Evolutionary conservation across 2,113 vertebrate genomes (phyloP), one percentile per base, ranked within the genome.

Genomic region (Columba janthina): DNA sequence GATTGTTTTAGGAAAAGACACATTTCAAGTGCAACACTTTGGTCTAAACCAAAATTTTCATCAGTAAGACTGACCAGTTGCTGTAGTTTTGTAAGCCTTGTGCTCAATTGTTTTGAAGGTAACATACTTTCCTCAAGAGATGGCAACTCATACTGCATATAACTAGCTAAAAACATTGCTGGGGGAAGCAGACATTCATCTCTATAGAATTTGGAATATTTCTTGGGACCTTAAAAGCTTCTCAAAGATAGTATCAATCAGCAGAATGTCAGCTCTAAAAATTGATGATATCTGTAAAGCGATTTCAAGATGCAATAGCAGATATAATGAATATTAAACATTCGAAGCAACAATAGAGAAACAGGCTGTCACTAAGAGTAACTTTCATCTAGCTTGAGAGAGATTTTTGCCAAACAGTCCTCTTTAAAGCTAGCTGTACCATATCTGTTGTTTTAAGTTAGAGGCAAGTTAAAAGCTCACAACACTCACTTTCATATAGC

Each of bases 401-500:
- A 0, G 0, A 29, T 82, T 81, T 73, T 78, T 77, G 29, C 50
- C 31, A 56, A 90, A 57, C 16, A 69, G 21, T 38, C 21, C 38
- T 88, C 46, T 51, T 76, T 57, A 71, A 93, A 66, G 26, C 25
- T 51, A 26, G 56, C 7, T 58, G 19, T 34, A 74, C 17, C 12
- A 7, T 32, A 32, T 19, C 15, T 40, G 32, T 40, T 65, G 7
- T n/a, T 87, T 83, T n/a, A 85, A 96, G 34, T 22, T 51, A 81
- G 77, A 91, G 74, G 50, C 16, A 88, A 92, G 36, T 70, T 71
- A 82, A 71, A 90, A 75, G 51, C 13, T 46, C 61, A 29, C 31
- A 86, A 51, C 21, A 71, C 97, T 97, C 75, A 99, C 99, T 98
- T 99, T 99, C 13, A 99, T 96, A 96, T 99, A 99, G 95, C 99